Base-by-base conservation (phyloP, 2,888 invertebrate species). In the Ctenicera cuprea region DNA sequence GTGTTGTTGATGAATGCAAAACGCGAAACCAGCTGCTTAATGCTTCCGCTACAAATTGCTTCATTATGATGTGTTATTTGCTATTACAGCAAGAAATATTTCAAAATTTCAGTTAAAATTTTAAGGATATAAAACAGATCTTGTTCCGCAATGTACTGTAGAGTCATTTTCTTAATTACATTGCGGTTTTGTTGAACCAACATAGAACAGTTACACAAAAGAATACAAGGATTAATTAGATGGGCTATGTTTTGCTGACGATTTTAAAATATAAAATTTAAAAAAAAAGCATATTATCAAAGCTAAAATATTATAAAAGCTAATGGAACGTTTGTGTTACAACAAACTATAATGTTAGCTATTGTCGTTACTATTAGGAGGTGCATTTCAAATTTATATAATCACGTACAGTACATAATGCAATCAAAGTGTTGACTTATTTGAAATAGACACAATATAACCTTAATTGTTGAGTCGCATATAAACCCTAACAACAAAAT, bases 91-190 rank as follows among this genome's bases (percentile, higher is more conserved):
- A 20, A 41, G 65, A 52, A 52, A 54, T 66, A 54, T 14, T 66
- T 66, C 54, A 54, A 59, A 68, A 57, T 45, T 59, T 68, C 57
- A 33, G 11, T 33, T 54, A 41, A 69, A 69, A 71, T 63, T 64
- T 71, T 37, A 33, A n/a, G 52, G 71, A 64, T 43, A 64, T 57
- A 64, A 64, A 71, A 59, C 73, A 73, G 73, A 68, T 50, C 52
- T 66, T 43, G 71, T 57, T 57, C 16, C 22, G 22, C 14, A 43
- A 18, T 54, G 22, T 45, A 64, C 20, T n/a, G 50, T 41, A 57
- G 57, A 41, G 43, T 54, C 69, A 70, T 70, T 70, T 63, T 54
- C 70, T 62, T 70, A 70, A 70, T 70, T 63, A 30, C 70, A 18
- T 62, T 65, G 52, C 11, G 65, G 48, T 54, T 65, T 65, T n/a